Conservation (phyloP, 2,888 invertebrate species). For the Catocala fraxini region DNA sequence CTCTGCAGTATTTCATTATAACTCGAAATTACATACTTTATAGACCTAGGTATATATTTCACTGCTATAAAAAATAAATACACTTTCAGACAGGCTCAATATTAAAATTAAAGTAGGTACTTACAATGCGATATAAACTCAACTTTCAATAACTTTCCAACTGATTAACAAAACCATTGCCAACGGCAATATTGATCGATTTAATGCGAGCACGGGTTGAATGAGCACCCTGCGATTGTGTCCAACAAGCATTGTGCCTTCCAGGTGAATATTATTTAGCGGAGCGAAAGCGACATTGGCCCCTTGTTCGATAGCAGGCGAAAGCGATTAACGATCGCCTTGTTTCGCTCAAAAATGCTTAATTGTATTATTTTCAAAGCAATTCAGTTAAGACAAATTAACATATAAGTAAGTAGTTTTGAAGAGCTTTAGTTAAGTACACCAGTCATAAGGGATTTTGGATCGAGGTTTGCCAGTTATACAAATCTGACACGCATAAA, state of each 20-base stretch:
- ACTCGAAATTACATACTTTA: too few relatives aligned
- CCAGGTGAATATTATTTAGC: conserved; percentile 51
- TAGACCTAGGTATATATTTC: too few relatives aligned
- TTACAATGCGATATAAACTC: neutral
- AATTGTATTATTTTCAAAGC: too few relatives aligned
- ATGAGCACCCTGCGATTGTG: conserved; percentile 15
- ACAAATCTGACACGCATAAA: too few relatives aligned
- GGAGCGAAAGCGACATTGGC: conserved; percentile 37
- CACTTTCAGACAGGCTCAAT: neutral
- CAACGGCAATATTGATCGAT: neutral
- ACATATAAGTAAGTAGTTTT: too few relatives aligned
- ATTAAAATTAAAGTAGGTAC: neutral
- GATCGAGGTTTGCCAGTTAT: too few relatives aligned
- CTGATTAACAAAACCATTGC: conserved; percentile 20
- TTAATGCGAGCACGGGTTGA: neutral
- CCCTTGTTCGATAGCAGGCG: neutral
- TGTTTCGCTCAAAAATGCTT: too few relatives aligned
- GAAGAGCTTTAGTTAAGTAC: too few relatives aligned
- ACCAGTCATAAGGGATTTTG: too few relatives aligned
- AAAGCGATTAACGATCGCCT: neutral
- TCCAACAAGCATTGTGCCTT: conserved; percentile 27
- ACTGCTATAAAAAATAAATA: too few relatives aligned
- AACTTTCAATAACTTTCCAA: conserved; percentile 9
- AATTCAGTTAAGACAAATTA: too few relatives aligned
- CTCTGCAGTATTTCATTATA: too few relatives aligned